Conservation (phyloP, 2,888 invertebrate species). For the Pollenia amentaria region DNA sequence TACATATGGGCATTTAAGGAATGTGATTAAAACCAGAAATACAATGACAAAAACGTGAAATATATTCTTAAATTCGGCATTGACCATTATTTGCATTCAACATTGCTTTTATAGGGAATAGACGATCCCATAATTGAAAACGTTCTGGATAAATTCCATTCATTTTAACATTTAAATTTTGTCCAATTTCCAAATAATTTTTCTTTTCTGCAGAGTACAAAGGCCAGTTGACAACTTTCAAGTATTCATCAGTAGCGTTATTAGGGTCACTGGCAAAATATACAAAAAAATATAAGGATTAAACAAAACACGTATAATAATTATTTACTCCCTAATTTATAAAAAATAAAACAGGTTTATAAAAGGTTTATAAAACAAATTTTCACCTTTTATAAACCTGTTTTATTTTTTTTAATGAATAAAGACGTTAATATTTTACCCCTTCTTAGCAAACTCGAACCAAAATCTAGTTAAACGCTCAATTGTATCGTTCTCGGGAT, state of each 20-base stretch:
- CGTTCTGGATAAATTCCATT: conserved; percentile 78
- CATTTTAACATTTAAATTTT: conserved; percentile 76
- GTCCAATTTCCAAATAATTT: conserved; percentile 81
- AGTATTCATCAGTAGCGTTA: conserved; percentile 78
- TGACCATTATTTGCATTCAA: conserved; percentile 28
- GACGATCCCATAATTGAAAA: conserved; percentile 77
- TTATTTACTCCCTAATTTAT: too few species aligned
- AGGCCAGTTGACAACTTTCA: conserved; percentile 79
- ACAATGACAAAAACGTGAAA: not conserved
- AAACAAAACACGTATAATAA: not conserved
- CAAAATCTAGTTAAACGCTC: conserved; percentile 85
- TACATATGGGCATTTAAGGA: not conserved
- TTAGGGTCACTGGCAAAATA: conserved; percentile 80
- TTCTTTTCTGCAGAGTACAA: conserved; percentile 76
- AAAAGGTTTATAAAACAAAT: not conserved
- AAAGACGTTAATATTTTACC: too few species aligned
- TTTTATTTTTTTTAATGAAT: too few species aligned
- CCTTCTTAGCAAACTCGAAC: conserved; percentile 82
- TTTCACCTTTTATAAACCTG: too few species aligned
- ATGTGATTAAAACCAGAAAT: not conserved
- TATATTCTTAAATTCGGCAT: conserved; percentile 41
- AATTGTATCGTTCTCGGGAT: conserved; percentile 84
- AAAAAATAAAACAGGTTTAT: too few species aligned
- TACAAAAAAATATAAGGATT: not conserved
- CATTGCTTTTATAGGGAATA: conserved; percentile 75